Conservation (phyloP, 2,797 vertebrate genomes). For the Onychomys arenicola region DNA sequence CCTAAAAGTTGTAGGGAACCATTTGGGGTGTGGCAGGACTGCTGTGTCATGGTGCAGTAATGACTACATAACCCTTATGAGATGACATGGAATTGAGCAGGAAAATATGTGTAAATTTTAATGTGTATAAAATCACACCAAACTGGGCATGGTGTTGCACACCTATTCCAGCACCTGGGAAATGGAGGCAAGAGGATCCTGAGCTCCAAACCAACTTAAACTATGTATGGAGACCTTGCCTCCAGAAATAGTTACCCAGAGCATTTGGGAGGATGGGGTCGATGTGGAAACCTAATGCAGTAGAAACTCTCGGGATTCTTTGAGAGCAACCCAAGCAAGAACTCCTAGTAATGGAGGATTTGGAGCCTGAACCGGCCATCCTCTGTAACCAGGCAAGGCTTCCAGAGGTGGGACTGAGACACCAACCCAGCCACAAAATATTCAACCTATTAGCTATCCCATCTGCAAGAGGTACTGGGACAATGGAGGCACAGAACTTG, state of each 20-base stretch:
- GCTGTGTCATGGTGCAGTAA: not conserved
- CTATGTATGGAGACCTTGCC: not conserved
- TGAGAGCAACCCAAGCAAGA: not conserved
- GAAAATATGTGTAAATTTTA: not conserved
- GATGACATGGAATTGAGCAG: not conserved
- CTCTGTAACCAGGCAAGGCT: not conserved
- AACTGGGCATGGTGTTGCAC: not conserved
- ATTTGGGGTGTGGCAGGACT: not conserved
- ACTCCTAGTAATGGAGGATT: not conserved
- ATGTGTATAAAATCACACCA: not conserved
- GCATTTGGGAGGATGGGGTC: not conserved
- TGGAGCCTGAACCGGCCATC: not conserved
- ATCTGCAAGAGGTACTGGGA: not conserved
- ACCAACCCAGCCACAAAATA: not conserved
- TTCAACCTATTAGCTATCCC: not conserved
- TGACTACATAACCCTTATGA: not conserved
- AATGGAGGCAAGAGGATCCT: not conserved
- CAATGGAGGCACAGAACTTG: not conserved
- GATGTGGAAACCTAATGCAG: not conserved
- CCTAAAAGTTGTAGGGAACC: not conserved
- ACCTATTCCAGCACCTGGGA: not conserved
- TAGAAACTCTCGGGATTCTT: not conserved
- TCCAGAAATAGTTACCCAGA: not conserved
- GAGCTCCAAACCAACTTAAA: not conserved
- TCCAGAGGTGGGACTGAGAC: not conserved